Base-by-base conservation (phyloP, 2,888 invertebrate species). In the Drosophila sordidapex region DNA sequence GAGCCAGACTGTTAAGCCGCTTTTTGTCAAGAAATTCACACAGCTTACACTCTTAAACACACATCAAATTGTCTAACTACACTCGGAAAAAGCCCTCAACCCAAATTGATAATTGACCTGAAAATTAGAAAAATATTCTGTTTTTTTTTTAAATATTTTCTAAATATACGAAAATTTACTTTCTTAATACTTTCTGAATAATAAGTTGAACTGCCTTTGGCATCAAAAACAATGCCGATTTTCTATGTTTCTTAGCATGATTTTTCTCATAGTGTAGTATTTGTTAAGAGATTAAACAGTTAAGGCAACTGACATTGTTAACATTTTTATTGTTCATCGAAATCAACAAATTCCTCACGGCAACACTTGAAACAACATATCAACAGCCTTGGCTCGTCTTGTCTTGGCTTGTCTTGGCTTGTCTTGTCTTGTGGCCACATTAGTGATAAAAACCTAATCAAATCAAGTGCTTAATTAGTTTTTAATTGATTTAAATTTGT, bases 401-500 rank as follows among this genome's bases (percentile, higher is more conserved):
- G 54, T 15, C 57, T 36, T 54, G 51, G 15, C 25, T 11, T 43
- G 52, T 25, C 25, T 25, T 25, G 25, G 25, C 27, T 3, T 27
- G 27, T 29, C n/a, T 27, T 46, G 49, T n/a, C n/a, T 21, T 54
- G 36, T 54, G n/a, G 38, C 38, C 38, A 51, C 29, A n/a, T 51
- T 21, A 33, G 36, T 69, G 33, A 78, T 67, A 70, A 70, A 25
- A 67, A 57, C 49, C 70, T 56, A 75, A 88, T 84, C 70, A 83
- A 87, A 83, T 74, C 76, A 63, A 35, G 68, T 56, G 66, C 61
- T 48, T 87, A 87, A 85, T 89, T 77, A 66, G 70, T 59, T 78
- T 82, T 85, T 87, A 87, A 87, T 85, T 87, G 82, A 58, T 59
- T 56, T 52, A 71, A 57, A 69, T 57, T 35, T 31, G 51, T 38